These are phyloP conservation scores for Dynastes tityus DNA, from an alignment of 2,888 invertebrate species.

Conservation along the genomic window DNA sequence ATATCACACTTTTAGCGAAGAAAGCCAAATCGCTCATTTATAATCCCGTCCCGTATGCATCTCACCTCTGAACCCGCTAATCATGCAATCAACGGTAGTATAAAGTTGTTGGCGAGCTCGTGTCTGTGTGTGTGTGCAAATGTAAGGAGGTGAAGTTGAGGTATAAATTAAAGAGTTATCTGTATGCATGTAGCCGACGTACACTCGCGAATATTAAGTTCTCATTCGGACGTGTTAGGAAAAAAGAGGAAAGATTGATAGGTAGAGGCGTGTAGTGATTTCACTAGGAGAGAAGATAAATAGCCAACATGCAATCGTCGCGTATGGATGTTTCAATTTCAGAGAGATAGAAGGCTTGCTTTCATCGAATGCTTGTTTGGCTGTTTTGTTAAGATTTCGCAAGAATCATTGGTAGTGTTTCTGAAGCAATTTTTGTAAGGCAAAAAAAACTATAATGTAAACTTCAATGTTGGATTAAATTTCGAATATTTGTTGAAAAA, in stretches of 20 bases:
- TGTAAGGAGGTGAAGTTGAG: conserved; percentile 4
- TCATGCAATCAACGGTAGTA: conserved; percentile 18
- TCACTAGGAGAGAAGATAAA: not conserved
- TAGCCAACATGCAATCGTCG: conserved; percentile 8
- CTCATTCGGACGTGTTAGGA: conserved; percentile 5
- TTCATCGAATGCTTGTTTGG: not conserved
- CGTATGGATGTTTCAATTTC: not conserved
- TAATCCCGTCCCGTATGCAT: conserved; percentile 5
- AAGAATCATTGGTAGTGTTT: no score
- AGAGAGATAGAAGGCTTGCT: not conserved
- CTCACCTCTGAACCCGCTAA: conserved; percentile 26
- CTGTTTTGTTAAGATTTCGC: no score
- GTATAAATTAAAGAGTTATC: conserved; percentile 13
- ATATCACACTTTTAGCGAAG: not conserved
- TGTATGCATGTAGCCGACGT: not conserved
- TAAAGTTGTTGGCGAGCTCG: no score
- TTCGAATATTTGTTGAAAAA: no score
- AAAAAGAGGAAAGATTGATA: not conserved
- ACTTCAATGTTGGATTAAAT: no score
- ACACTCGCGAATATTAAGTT: not conserved
- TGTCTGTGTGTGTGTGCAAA: no score
- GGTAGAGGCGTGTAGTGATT: not conserved
- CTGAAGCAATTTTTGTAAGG: no score
- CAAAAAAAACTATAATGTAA: no score
- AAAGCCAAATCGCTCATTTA: conserved; percentile 1